These are phyloP conservation scores for Sterrhoptilus dennistouni DNA, from an alignment of 2,113 vertebrate species.

Conservation along the genomic window DNA sequence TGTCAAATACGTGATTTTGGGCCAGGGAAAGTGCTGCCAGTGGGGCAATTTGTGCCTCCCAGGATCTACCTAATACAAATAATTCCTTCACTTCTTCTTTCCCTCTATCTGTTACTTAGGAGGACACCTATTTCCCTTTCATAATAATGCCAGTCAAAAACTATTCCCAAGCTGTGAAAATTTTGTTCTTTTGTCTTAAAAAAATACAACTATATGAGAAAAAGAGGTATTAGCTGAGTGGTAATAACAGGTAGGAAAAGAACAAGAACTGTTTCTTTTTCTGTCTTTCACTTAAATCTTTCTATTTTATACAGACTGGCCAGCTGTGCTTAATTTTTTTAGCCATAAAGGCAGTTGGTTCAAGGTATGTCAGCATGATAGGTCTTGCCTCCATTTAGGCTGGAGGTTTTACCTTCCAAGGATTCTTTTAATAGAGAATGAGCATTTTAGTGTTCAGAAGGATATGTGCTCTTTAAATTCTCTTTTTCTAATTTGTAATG, in stretches of 20 bases:
- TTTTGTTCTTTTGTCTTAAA: neutral
- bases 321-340: neutral
- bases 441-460: neutral
- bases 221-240: neutral
- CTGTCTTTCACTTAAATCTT: neutral
- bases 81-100: neutral
- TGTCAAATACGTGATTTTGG: neutral
- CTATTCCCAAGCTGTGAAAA: neutral
- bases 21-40: neutral
- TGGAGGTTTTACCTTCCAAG: neutral
- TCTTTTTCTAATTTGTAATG: neutral
- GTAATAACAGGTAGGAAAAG: neutral
- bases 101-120: neutral
- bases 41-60: neutral
- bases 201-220: neutral
- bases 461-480: neutral
- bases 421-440: neutral
- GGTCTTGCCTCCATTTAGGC: neutral
- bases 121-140: neutral
- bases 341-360: neutral
- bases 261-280: neutral
- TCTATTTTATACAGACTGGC: neutral
- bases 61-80: rapidly evolving
- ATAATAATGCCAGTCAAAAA: neutral
- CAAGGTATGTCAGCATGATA: neutral